These are phyloP conservation scores for Turritopsis rubra DNA, from an alignment of 30 jellyfish, hydroid and myxozoan genomes.

Conservation along the genomic window DNA sequence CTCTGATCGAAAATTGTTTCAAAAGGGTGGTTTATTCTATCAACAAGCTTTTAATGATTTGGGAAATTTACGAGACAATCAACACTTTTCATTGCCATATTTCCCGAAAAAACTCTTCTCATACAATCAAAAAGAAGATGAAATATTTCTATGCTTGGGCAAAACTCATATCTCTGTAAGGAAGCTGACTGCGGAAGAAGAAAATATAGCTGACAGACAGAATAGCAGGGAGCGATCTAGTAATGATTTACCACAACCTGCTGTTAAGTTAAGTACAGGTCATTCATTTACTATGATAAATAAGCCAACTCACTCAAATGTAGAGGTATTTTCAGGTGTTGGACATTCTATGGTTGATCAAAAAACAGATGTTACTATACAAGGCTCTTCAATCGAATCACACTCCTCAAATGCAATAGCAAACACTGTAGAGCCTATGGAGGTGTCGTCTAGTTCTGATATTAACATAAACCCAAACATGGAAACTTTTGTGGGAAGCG, in stretches of 20 bases:
- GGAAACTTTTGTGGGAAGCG: neutral
- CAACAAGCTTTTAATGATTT: neutral
- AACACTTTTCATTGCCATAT: slow-evolving; percentile 16
- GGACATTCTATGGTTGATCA: slow-evolving; percentile 21
- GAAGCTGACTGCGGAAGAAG: neutral
- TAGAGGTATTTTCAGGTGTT: slow-evolving; percentile 14
- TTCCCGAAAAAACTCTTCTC: slow-evolving; percentile 12
- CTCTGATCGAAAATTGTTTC: slow-evolving; percentile 16
- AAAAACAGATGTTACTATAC: neutral
- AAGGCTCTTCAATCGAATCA: neutral
- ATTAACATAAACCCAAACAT: neutral
- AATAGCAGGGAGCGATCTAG: neutral
- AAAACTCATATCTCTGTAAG: neutral
- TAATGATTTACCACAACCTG: neutral
- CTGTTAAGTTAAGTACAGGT: neutral
- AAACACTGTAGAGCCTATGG: neutral
- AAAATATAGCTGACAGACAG: neutral
- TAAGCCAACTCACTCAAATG: slow-evolving; percentile 1
- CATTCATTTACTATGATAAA: slow-evolving; percentile 3
- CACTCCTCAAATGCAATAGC: neutral
- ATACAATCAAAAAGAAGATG: slow-evolving; percentile 2
- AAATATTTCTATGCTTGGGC: slow-evolving; percentile 14
- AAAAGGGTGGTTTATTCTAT: neutral
- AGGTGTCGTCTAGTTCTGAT: neutral
- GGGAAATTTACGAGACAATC: slow-evolving; percentile 4